Percentiles rank a stretch among this genome's conserved stretches.
Conservation (phyloP, 1,140 invertebrate genomes). For the Lutraria rhynchaena region DNA sequence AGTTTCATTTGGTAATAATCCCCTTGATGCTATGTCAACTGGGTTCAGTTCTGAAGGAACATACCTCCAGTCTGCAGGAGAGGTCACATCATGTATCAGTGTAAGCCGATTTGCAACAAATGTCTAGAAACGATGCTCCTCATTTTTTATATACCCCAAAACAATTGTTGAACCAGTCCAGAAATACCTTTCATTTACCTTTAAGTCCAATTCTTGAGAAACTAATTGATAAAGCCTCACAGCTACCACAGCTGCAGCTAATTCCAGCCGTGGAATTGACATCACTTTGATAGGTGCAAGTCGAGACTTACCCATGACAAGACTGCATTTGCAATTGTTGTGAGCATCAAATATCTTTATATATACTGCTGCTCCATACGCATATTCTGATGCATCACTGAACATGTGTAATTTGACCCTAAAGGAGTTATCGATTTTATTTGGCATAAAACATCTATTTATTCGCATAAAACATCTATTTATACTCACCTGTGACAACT, state of each 20-base stretch:
- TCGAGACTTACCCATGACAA: slow-evolving; percentile 31
- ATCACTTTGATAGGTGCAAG: slow-evolving; percentile 36
- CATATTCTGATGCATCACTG: background rate
- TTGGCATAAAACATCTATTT: background rate
- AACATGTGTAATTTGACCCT: background rate
- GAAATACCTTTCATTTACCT: slow-evolving; percentile 7
- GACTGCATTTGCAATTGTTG: background rate
- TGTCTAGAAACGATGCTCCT: slow-evolving; percentile 23
- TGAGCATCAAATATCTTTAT: slow-evolving; percentile 1
- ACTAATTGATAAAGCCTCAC: slow-evolving; percentile 3
- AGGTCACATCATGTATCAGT: slow-evolving; percentile 2
- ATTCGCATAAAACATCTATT: background rate
- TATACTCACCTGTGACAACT: background rate
- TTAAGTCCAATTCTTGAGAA: slow-evolving; percentile 17
- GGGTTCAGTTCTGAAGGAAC: slow-evolving; percentile 28
- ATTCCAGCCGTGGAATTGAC: slow-evolving; percentile 50
- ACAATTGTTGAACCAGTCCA: slow-evolving; percentile 52
- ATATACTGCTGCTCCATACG: slow-evolving; percentile 3
- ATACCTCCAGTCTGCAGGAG: slow-evolving; percentile 36
- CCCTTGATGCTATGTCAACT: slow-evolving; percentile 49
- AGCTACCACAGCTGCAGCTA: slow-evolving; percentile 38
- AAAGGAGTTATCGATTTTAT: background rate
- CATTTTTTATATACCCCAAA: slow-evolving; percentile 53
- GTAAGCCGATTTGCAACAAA: slow-evolving; percentile 54
- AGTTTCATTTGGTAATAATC: background rate